phyloP scores from a whole-genome alignment of 2,113 vertebrate species.

The Macaca fascicularis region DNA sequence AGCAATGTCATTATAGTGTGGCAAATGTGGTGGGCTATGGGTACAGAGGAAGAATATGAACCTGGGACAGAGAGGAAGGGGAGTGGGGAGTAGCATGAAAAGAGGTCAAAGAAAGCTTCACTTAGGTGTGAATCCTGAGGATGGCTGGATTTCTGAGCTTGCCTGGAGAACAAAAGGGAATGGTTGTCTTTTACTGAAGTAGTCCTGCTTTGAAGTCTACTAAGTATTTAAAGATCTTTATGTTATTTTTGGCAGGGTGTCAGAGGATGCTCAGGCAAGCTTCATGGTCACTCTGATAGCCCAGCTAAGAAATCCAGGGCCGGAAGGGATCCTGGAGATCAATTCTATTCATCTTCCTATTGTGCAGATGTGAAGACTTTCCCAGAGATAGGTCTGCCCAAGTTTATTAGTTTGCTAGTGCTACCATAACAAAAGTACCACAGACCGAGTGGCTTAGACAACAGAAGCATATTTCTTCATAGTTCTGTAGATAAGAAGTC shows the following conservation, averaged over 20 bases:
- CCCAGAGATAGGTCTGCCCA: neutral
- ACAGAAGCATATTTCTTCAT: neutral
- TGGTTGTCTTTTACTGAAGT: neutral
- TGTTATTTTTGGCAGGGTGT: neutral
- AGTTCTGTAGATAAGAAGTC: neutral
- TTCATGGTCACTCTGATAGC: neutral
- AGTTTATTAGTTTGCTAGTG: neutral
- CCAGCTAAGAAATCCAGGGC: neutral
- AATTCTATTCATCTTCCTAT: neutral
- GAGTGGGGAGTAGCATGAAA: neutral
- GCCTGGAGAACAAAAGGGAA: neutral
- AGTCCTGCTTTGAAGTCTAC: neutral
- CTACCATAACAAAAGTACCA: neutral
- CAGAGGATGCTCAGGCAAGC: neutral
- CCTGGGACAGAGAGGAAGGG: fast-evolving
- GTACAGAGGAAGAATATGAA: neutral
- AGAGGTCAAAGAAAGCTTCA: neutral
- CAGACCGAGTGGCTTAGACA: neutral
- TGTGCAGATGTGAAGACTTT: neutral
- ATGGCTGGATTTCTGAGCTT: neutral
- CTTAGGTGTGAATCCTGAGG: neutral
- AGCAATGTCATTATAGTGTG: neutral
- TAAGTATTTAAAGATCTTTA: neutral
- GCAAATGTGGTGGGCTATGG: neutral
- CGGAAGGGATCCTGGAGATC: neutral